A percentile compares a stretch with the other conserved stretches of the same genome.
phyloP scores from a whole-genome alignment of 1,140 invertebrate genomes.

The Drosophila mojavensis region DNA sequence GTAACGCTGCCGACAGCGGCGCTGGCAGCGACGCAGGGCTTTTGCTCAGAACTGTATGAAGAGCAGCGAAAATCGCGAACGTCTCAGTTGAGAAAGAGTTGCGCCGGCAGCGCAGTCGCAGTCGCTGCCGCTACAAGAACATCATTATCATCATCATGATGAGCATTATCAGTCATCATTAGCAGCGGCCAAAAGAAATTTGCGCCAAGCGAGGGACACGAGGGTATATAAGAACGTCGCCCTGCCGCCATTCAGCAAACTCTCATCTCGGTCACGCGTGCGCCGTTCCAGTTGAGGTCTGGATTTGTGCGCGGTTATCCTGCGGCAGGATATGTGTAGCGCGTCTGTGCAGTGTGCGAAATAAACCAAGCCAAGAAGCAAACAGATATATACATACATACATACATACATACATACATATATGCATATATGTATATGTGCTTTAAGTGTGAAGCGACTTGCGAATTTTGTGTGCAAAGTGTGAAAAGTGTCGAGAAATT shows the following conservation, averaged over 20 bases:
- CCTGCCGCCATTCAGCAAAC: slow-evolving; percentile 64
- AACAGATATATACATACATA: not conserved
- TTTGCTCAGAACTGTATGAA: slow-evolving; percentile 58
- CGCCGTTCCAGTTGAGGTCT: slow-evolving; percentile 55
- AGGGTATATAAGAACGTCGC: slow-evolving; percentile 78
- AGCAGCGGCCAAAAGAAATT: slow-evolving; percentile 69
- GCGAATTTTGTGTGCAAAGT: slow-evolving; percentile 2
- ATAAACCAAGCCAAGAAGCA: not conserved
- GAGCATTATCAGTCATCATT: slow-evolving; percentile 46
- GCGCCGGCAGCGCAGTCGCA: slow-evolving; percentile 39
- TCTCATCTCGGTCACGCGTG: slow-evolving; percentile 76
- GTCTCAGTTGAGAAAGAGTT: slow-evolving; percentile 48
- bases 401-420: no score
- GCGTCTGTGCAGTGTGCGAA: slow-evolving; percentile 23
- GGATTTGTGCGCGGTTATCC: slow-evolving; percentile 41
- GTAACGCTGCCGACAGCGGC: slow-evolving; percentile 7
- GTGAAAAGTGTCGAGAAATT: slow-evolving; percentile 1
- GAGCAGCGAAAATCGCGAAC: slow-evolving; percentile 23
- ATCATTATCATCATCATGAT: slow-evolving; percentile 19
- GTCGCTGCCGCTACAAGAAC: slow-evolving; percentile 37
- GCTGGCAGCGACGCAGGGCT: slow-evolving; percentile 33
- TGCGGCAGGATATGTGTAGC: slow-evolving; percentile 55
- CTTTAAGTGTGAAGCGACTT: slow-evolving; percentile 14
- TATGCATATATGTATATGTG: not conserved
- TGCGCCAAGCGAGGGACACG: slow-evolving; percentile 54